Base-by-base conservation (phyloP, 2,797 vertebrate species). In the Diglossa cyanea region DNA sequence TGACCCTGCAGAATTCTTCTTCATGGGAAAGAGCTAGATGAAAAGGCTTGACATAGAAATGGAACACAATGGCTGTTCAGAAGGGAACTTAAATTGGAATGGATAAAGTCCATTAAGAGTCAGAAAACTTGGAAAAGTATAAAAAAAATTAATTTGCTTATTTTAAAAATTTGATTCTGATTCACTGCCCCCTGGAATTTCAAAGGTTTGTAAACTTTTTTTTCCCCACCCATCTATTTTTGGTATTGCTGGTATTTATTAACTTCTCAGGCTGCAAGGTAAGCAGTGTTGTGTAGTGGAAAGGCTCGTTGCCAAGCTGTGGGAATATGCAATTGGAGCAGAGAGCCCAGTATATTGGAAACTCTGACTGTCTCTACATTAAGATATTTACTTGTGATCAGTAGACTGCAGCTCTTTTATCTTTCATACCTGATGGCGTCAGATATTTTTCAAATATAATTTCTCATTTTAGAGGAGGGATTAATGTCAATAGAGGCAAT, bases 291-390 rank as follows among this genome's bases (percentile, higher is more conserved):
- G 23, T 10, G 6, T 16, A 25, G 42, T 4, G 3, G 37, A 61
- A 89, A 89, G 73, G 11, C 8, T 47, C 18, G n/a, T 55, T 74
- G 14, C 42, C 31, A 44, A 44, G 13, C 3, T 37, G 19, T 62
- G 42, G 23, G 53, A 68, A 57, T 20, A 26, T 60, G 21, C 19
- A 75, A 9, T 19, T 8, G 13, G 31, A 82, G 12, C 37, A 60
- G 33, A 71, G 17, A 21, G 0, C 15, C 7, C 25, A 48, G 1
- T 4, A 2, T 15, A 1, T 6, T 31, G 20, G 28, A 30, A 65
- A 30, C 18, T 74, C 42, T 58, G 73, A 65, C n/a, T n/a, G 15
- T 47, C 44, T 84, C 39, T 74, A 6, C 17, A 24, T 58, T 31
- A 28, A 47, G 31, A 12, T 45, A 74, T 47, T 70, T 82, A 28